Conservation (phyloP, 2,797 vertebrate species). For the Lithobates pipiens region DNA sequence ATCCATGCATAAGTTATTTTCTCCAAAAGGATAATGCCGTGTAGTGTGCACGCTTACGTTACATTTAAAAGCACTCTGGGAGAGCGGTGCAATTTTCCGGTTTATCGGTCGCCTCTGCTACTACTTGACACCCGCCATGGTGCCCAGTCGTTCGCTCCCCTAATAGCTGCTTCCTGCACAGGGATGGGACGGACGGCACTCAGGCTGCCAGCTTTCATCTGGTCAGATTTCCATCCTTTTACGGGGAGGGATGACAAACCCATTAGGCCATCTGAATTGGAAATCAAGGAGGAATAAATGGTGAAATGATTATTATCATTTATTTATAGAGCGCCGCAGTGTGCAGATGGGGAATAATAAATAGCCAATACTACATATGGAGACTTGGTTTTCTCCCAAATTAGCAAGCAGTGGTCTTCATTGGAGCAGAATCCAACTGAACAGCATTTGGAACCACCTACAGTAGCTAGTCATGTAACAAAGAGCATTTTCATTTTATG, state of each 20-base stretch:
- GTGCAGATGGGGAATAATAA: conserved; percentile 19
- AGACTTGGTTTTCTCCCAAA: background rate
- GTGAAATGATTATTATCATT: conserved; percentile 44
- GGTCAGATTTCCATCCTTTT: conserved; percentile 35
- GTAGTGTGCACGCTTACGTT: background rate
- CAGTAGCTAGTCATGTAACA: too few species aligned
- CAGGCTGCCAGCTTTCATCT: conserved; percentile 17
- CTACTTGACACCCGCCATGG: background rate
- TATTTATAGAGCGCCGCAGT: conserved; percentile 24
- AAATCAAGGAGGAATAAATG: conserved; percentile 33
- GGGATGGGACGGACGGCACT: conserved; percentile 4
- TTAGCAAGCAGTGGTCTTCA: too few species aligned
- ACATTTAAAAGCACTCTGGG: background rate
- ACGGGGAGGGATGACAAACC: conserved; percentile 23
- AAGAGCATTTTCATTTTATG: too few species aligned
- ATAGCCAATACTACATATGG: background rate
- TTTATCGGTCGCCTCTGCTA: background rate
- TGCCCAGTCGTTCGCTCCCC: background rate
- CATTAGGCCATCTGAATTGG: conserved; percentile 37
- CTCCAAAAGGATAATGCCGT: background rate
- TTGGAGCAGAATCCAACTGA: too few species aligned
- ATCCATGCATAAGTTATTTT: background rate
- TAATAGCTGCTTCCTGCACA: background rate
- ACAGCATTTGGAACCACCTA: too few species aligned
- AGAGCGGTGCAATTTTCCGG: background rate